Conservation (phyloP, 23 tunicate species). For the Ascidia mentula region DNA sequence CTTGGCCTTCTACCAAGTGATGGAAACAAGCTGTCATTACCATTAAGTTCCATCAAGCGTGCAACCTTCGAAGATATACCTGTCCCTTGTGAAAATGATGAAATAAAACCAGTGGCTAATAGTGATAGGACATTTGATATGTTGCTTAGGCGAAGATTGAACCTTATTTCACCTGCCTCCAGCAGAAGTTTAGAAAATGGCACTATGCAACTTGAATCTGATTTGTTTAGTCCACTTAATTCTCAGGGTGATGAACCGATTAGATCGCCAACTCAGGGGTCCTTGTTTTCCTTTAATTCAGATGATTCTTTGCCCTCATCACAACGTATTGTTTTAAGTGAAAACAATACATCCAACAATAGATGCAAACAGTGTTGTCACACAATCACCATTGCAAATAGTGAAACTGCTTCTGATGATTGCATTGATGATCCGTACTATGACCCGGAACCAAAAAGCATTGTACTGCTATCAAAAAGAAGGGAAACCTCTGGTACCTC, state of each 20-base stretch:
- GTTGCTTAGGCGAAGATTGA: not conserved
- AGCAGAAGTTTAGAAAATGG: not conserved
- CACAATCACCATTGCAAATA: not conserved
- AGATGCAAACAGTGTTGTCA: constrained; percentile 18
- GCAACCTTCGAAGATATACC: constrained; percentile 74
- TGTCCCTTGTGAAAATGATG: constrained; percentile 14
- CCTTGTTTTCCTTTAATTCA: constrained; percentile 11
- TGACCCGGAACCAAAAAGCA: constrained; percentile 92
- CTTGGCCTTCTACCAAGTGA: constrained; percentile 29
- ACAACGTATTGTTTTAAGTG: constrained; percentile 6
- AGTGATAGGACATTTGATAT: not conserved
- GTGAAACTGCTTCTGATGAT: not conserved
- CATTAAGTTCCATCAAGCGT: constrained; percentile 65
- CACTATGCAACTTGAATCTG: constrained; percentile 1
- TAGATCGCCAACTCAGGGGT: constrained; percentile 5
- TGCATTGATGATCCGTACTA: constrained; percentile 52
- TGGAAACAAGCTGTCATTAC: constrained; percentile 22
- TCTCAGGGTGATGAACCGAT: constrained; percentile 6
- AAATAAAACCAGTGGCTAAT: not conserved
- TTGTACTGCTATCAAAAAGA: constrained; percentile 33
- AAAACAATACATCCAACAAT: not conserved
- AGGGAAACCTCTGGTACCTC: not conserved
- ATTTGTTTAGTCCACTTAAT: not conserved
- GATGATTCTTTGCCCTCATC: constrained; percentile 12
- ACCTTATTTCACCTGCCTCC: not conserved